Evolutionary conservation across 2,113 vertebrate species (phyloP).

Genomic region (Megaceryle maxima): DNA sequence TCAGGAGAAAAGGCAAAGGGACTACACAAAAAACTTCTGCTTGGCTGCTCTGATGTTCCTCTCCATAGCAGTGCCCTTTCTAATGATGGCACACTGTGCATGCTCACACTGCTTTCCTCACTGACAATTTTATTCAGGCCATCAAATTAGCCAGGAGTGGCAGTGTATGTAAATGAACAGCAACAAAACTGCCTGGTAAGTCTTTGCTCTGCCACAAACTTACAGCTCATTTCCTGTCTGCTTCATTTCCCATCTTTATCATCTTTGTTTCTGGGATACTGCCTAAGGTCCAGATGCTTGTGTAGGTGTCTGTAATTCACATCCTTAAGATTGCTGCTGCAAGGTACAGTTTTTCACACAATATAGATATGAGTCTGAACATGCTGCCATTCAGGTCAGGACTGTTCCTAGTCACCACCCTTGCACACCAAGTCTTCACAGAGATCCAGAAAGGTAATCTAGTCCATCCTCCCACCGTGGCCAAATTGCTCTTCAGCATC

Average conservation of each 20-base stretch:
- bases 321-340: neutral
- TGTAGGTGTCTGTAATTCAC: neutral
- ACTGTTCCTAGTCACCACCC: neutral
- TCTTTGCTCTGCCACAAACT: neutral
- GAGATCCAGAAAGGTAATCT: neutral
- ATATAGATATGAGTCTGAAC: rapidly evolving
- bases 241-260: neutral
- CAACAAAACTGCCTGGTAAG: neutral
- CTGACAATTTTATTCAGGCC: neutral
- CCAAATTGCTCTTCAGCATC: neutral
- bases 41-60: neutral
- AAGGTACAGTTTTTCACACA: neutral
- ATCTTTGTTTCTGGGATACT: neutral
- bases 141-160: neutral
- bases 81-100: neutral
- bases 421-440: neutral
- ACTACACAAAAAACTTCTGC: neutral
- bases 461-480: neutral
- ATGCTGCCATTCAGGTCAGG: neutral
- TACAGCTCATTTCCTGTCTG: neutral
- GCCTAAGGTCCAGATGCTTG: neutral
- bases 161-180: neutral
- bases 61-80: neutral
- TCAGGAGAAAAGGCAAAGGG: neutral
- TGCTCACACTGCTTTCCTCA: neutral